Evolutionary conservation across 2,888 invertebrate genomes (phyloP).

Genomic region (Dicroscelio sp.): DNA sequence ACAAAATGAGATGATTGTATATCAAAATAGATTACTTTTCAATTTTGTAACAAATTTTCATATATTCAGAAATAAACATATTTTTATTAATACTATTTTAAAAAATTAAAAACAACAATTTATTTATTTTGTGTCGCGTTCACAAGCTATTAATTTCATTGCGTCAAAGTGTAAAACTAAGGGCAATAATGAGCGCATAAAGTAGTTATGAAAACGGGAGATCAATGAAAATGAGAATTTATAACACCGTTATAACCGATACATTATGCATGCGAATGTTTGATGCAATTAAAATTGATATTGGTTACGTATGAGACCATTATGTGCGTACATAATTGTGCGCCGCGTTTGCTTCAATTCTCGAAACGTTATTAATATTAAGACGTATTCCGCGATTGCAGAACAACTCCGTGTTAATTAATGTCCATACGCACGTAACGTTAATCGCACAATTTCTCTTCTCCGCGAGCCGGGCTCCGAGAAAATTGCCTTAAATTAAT

Average conservation of each 20-base stretch:
- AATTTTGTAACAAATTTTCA: no score
- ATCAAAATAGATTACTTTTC: no score
- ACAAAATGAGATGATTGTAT: no score
- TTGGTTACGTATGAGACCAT: constrained; percentile 48
- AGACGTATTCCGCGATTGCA: constrained; percentile 6
- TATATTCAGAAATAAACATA: no score
- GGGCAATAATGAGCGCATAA: background rate
- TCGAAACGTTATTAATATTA: constrained; percentile 46
- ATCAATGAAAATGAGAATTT: constrained; percentile 11
- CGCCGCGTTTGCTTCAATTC: constrained; percentile 38
- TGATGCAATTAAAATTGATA: constrained; percentile 40
- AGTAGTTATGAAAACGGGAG: background rate
- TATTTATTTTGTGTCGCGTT: no score
- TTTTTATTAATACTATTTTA: no score
- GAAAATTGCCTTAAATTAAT: background rate
- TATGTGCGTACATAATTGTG: constrained; percentile 37
- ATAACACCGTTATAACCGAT: constrained; percentile 31
- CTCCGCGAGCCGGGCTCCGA: background rate
- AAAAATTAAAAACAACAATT: no score
- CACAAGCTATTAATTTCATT: background rate
- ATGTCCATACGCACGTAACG: constrained; percentile 9
- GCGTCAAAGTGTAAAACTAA: background rate
- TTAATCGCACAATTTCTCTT: constrained; percentile 33
- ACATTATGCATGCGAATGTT: constrained; percentile 45
- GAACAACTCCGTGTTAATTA: constrained; percentile 27